These are phyloP conservation scores for Campoletis raptor DNA, from an alignment of 2,888 invertebrate genomes.

Conservation along the genomic window DNA sequence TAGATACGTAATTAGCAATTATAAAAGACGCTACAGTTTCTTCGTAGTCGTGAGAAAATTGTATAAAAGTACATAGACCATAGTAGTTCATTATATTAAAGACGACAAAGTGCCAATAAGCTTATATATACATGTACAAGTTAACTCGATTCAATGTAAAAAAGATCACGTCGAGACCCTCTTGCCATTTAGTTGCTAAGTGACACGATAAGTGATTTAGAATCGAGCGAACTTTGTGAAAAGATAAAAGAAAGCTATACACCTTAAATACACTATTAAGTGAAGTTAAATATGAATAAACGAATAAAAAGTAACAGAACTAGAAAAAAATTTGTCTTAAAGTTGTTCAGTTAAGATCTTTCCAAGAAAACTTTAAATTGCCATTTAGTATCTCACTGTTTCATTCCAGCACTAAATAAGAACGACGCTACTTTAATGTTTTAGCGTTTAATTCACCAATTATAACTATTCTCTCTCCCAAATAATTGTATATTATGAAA, in stretches of 20 bases:
- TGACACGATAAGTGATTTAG: constrained; percentile 42
- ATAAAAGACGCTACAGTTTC: constrained; percentile 18
- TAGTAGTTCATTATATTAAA: constrained; percentile 17
- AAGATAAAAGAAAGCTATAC: constrained; percentile 26
- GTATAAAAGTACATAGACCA: constrained; percentile 9
- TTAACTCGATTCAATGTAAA: constrained; percentile 49
- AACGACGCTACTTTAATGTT: neutral
- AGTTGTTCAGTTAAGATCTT: constrained; percentile 28
- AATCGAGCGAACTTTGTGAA: constrained; percentile 17
- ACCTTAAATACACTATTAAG: neutral
- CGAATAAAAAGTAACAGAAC: neutral
- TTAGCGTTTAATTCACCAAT: neutral
- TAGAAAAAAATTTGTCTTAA: neutral
- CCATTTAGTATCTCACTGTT: neutral
- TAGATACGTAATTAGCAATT: constrained; percentile 50
- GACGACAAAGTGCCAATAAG: constrained; percentile 43
- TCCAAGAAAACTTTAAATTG: constrained; percentile 21
- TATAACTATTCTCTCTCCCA: neutral
- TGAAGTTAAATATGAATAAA: constrained; percentile 27
- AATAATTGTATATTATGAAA: neutral
- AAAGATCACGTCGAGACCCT: constrained; percentile 29
- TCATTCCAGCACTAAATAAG: neutral
- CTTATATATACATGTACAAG: constrained; percentile 10
- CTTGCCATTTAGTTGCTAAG: neutral
- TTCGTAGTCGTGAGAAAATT: constrained; percentile 30